A percentile compares a stretch with the other conserved stretches of the same genome.
Evolutionary conservation across 2,888 invertebrate species (phyloP).

Genomic region (Drosophila acutilabella): DNA sequence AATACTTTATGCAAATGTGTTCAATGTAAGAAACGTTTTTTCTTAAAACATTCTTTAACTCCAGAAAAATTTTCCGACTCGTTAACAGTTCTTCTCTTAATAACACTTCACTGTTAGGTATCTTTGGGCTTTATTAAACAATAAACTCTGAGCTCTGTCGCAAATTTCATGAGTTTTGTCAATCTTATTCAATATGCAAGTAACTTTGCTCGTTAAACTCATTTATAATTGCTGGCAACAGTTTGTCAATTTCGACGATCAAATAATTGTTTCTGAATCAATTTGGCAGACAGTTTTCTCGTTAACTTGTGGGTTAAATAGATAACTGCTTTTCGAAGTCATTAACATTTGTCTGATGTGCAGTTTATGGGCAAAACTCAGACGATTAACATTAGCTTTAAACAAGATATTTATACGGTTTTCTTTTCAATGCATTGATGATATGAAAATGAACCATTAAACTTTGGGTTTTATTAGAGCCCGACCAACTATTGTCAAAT

Average conservation of each 20-base stretch:
- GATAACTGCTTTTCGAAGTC: slow-evolving; percentile 51
- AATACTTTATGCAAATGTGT: too few species aligned
- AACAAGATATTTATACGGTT: slow-evolving; percentile 23
- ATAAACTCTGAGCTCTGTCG: not conserved
- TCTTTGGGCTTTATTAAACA: not conserved
- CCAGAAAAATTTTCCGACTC: too few species aligned
- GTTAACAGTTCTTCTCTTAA: too few species aligned
- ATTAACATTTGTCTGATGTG: slow-evolving; percentile 63
- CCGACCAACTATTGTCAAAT: slow-evolving; percentile 69
- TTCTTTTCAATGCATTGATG: slow-evolving; percentile 43
- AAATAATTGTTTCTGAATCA: slow-evolving; percentile 72
- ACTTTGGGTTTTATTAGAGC: slow-evolving; percentile 69
- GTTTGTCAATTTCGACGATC: slow-evolving; percentile 41
- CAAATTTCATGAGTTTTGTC: not conserved
- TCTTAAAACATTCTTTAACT: too few species aligned
- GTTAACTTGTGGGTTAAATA: slow-evolving; percentile 62
- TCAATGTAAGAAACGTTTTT: too few species aligned
- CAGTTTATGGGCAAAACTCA: slow-evolving; percentile 53
- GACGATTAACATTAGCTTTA: slow-evolving; percentile 14
- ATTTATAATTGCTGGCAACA: slow-evolving; percentile 24
- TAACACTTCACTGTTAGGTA: too few species aligned
- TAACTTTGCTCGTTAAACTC: slow-evolving; percentile 1
- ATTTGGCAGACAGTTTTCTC: slow-evolving; percentile 50
- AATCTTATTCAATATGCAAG: not conserved
- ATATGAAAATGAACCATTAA: slow-evolving; percentile 64